Conservation (phyloP, 1,140 invertebrate genomes). For the Hyposmocoma kahamanoa region DNA sequence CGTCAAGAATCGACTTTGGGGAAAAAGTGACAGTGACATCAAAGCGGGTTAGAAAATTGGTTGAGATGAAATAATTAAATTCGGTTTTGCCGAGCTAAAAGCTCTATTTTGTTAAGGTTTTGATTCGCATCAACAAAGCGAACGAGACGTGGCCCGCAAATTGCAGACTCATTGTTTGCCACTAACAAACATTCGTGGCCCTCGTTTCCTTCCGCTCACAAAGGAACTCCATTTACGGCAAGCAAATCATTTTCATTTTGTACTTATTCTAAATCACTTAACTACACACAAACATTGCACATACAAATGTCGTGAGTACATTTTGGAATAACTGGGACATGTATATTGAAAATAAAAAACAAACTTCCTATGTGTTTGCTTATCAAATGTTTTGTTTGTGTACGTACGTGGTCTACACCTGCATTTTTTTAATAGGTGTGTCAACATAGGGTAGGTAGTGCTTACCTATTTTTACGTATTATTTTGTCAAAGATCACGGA, state of each 20-base stretch:
- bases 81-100: slow-evolving; percentile 21
- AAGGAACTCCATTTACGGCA: slow-evolving; percentile 44
- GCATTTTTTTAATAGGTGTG: too few relatives aligned
- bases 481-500: too few relatives aligned
- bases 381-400: too few relatives aligned
- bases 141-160: slow-evolving; percentile 40
- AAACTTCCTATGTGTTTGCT: too few relatives aligned
- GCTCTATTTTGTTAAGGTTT: slow-evolving; percentile 42
- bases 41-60: slow-evolving; percentile 10
- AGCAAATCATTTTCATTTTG: slow-evolving; percentile 38
- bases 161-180: slow-evolving; percentile 52
- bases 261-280: slow-evolving; percentile 35
- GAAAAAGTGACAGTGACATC: too few relatives aligned
- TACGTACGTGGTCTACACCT: too few relatives aligned
- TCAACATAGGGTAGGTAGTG: too few relatives aligned
- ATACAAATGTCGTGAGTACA: neutral
- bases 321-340: too few relatives aligned
- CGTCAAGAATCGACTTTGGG: too few relatives aligned
- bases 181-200: slow-evolving; percentile 45
- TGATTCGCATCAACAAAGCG: slow-evolving; percentile 47
- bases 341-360: too few relatives aligned
- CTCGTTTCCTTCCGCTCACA: slow-evolving; percentile 41
- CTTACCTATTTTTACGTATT: too few relatives aligned
- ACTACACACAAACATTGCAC: slow-evolving; percentile 2
- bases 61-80: slow-evolving; percentile 29